Conservation (phyloP, 2,113 vertebrate genomes). For the Rhynchopsitta pachyrhyncha region DNA sequence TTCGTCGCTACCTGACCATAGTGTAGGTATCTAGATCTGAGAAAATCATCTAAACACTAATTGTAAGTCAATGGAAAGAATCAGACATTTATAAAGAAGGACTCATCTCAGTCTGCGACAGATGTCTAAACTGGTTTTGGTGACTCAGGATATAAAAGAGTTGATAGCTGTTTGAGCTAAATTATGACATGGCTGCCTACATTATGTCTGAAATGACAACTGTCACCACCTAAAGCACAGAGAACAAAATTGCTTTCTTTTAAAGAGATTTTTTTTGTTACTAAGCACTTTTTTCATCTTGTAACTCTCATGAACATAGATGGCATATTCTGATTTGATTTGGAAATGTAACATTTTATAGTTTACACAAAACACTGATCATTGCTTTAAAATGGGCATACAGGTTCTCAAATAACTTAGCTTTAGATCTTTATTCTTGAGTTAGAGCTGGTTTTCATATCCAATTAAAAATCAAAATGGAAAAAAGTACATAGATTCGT, state of each 20-base stretch:
- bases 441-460: slow-evolving; percentile 23
- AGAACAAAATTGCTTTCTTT: background rate
- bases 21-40: background rate
- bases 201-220: background rate
- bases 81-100: background rate
- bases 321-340: background rate
- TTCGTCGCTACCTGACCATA: background rate
- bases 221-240: background rate
- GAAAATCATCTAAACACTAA: background rate
- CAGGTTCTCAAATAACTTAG: background rate
- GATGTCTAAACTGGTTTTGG: background rate
- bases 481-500: slow-evolving; percentile 28
- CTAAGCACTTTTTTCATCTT: background rate
- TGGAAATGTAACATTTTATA: background rate
- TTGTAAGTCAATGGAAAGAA: background rate
- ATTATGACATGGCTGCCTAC: background rate
- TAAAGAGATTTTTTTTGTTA: background rate
- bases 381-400: background rate
- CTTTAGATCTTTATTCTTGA: background rate
- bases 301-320: background rate
- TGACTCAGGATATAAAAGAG: background rate
- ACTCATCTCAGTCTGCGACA: background rate
- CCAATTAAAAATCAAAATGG: slow-evolving; percentile 60
- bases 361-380: background rate
- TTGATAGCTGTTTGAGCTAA: background rate